These are phyloP conservation scores for Pogonophryne albipinna DNA, from an alignment of 2,797 vertebrate genomes.

Conservation along the genomic window DNA sequence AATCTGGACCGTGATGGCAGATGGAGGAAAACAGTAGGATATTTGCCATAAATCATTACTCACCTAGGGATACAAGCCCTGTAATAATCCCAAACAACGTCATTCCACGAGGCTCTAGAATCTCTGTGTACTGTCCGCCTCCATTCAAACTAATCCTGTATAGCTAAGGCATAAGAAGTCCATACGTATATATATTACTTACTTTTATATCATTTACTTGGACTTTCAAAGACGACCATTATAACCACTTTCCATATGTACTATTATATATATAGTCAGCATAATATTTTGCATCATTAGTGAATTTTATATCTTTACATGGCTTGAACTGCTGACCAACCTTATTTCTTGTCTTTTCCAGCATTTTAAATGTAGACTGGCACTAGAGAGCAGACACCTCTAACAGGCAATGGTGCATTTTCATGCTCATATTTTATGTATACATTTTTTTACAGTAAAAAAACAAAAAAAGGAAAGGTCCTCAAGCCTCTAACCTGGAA, in stretches of 20 bases:
- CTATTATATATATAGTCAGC: neutral
- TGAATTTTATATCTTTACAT: neutral
- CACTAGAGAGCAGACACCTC: too few species aligned
- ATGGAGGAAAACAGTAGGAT: constrained; percentile 47
- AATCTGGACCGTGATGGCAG: constrained; percentile 31
- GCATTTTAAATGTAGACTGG: neutral
- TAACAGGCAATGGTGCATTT: too few species aligned
- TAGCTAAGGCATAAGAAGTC: constrained; percentile 6
- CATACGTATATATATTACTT: neutral
- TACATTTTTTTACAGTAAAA: too few species aligned
- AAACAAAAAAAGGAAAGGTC: neutral
- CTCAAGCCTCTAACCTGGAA: neutral
- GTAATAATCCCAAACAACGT: constrained; percentile 57
- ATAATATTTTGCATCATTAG: neutral
- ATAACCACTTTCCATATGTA: neutral
- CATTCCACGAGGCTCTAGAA: constrained; percentile 33
- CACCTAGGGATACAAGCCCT: constrained; percentile 49
- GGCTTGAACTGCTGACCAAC: neutral
- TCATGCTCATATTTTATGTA: too few species aligned
- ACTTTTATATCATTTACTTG: neutral
- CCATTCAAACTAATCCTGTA: constrained; percentile 35
- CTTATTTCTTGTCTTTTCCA: neutral
- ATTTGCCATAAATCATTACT: constrained; percentile 44
- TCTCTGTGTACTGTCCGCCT: constrained; percentile 33
- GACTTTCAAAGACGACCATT: neutral